A percentile compares a stretch with the other conserved stretches of the same genome.
phyloP scores from a whole-genome alignment of 2,888 invertebrate genomes.

The Steinernema scapterisci region DNA sequence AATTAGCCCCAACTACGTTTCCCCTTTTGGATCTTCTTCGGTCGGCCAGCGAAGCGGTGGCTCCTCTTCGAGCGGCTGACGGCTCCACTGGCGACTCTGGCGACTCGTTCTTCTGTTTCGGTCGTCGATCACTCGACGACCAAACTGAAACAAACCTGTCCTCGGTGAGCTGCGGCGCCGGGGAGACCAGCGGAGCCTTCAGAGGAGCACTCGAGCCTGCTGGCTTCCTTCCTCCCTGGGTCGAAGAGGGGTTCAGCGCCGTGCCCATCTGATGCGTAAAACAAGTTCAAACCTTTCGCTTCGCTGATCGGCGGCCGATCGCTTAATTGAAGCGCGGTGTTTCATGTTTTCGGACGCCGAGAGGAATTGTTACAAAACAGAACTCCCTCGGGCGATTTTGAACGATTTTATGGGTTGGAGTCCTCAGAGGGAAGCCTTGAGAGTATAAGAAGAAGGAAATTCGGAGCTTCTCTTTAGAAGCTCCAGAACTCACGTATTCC shows the following conservation, averaged over 20 bases:
- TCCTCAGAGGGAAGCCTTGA: no score
- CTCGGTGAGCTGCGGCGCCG: no score
- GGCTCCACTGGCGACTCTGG: neutral
- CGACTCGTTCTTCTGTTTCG: constrained; percentile 31
- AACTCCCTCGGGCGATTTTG: no score
- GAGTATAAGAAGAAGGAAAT: no score
- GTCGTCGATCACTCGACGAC: constrained; percentile 27
- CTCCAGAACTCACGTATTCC: no score
- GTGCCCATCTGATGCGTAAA: constrained; percentile 8
- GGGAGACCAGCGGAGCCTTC: no score
- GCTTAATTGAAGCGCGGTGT: neutral
- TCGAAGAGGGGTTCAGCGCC: constrained; percentile 19
- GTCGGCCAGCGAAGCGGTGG: neutral
- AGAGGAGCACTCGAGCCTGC: no score
- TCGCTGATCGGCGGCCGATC: neutral
- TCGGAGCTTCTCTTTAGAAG: no score
- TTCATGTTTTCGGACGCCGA: constrained; percentile 16
- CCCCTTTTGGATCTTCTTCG: neutral
- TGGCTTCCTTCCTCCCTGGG: neutral
- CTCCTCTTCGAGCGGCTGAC: neutral
- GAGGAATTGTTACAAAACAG: constrained; percentile 27
- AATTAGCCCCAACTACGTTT: constrained; percentile 30
- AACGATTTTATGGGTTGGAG: no score
- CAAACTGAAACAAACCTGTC: constrained; percentile 28
- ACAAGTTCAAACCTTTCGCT: constrained; percentile 30